Conservation (phyloP, 2,797 vertebrate species). For the Mormyrus hasselquistii region DNA sequence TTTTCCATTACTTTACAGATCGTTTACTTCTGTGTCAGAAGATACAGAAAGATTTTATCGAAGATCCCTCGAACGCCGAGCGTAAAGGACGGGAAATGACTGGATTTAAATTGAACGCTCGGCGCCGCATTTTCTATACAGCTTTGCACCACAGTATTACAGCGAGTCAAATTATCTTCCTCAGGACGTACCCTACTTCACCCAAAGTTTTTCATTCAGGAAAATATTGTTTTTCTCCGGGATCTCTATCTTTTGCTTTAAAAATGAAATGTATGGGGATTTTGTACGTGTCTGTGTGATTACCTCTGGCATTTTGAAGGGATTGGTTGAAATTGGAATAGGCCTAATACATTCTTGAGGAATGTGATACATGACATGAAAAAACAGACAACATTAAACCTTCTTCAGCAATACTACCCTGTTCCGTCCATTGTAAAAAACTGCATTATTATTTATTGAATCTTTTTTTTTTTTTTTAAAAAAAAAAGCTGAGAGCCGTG, state of each 20-base stretch:
- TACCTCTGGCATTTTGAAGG: constrained; percentile 52
- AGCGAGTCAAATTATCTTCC: neutral
- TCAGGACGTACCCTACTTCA: neutral
- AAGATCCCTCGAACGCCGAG: constrained; percentile 61
- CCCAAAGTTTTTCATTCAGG: neutral
- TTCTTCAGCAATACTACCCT: constrained; percentile 46
- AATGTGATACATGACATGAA: constrained; percentile 48
- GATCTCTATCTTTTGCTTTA: neutral
- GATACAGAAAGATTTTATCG: constrained; percentile 56
- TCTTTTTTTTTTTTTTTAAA: constrained; percentile 60
- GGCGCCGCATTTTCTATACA: neutral
- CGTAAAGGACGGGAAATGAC: neutral
- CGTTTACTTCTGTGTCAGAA: constrained; percentile 63
- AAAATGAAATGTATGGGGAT: constrained; percentile 24
- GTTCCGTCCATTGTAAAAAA: constrained; percentile 71
- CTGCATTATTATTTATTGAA: constrained; percentile 87
- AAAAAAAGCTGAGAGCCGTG: constrained; percentile 33
- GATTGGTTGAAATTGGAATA: constrained; percentile 59
- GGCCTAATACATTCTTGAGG: neutral
- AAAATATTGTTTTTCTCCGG: neutral
- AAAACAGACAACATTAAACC: constrained; percentile 32
- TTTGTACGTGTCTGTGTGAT: constrained; percentile 56
- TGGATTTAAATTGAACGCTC: neutral
- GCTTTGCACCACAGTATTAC: neutral
- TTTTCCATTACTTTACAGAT: constrained; percentile 45